These are phyloP conservation scores for Euspilapteryx auroguttella DNA, from an alignment of 2,888 invertebrate genomes.

Conservation along the genomic window DNA sequence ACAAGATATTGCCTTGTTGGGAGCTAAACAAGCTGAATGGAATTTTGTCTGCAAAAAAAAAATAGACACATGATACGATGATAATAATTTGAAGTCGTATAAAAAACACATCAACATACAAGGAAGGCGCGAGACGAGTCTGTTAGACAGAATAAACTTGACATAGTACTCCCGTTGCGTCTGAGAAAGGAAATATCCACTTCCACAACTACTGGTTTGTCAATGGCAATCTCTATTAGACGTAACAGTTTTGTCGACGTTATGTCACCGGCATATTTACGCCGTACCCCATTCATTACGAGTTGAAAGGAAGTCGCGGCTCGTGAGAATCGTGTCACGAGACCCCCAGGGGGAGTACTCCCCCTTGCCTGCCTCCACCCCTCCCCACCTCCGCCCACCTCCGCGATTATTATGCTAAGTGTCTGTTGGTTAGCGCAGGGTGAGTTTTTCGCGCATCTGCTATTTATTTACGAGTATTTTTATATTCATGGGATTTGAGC, in stretches of 20 bases:
- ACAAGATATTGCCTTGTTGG: too few species aligned
- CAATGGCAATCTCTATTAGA: conserved; percentile 14
- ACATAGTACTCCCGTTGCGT: neutral
- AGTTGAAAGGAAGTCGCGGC: conserved; percentile 43
- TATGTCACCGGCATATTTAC: conserved; percentile 44
- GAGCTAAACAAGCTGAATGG: too few species aligned
- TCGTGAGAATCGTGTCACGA: conserved; percentile 58
- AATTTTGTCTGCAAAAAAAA: too few species aligned
- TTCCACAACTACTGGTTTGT: conserved; percentile 19
- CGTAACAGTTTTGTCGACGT: conserved; percentile 7
- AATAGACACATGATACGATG: too few species aligned
- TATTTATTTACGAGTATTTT: conserved; percentile 56
- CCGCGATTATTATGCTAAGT: conserved; percentile 58
- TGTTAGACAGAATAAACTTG: neutral
- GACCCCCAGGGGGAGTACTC: conserved; percentile 17
- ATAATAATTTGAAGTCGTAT: too few species aligned
- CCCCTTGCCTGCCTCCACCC: conserved; percentile 11
- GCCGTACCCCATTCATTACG: conserved; percentile 49
- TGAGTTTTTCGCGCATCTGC: conserved; percentile 60
- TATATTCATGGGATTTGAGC: conserved; percentile 53
- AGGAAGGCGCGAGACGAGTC: too few species aligned
- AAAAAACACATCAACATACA: too few species aligned
- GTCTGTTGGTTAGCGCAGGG: conserved; percentile 46
- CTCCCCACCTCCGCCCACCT: conserved; percentile 16
- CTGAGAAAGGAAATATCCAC: conserved; percentile 8